phyloP scores from a whole-genome alignment of 2,797 vertebrate genomes.

The Babyrousa celebensis region DNA sequence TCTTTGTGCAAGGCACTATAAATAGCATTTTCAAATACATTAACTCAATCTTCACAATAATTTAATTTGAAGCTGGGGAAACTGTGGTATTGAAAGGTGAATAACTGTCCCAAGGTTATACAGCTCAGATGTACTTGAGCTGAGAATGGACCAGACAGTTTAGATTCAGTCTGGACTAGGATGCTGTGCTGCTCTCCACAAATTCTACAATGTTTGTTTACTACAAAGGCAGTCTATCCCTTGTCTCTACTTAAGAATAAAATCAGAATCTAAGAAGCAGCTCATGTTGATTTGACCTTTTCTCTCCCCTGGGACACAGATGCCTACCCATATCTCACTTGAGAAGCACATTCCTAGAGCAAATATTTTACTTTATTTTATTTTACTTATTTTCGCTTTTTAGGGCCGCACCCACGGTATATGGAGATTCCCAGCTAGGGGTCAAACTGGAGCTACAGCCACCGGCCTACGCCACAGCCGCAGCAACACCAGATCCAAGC shows the following conservation, averaged over 20 bases:
- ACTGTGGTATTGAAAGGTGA: not conserved
- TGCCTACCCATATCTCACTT: not conserved
- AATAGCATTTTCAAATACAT: not conserved
- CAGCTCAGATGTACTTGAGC: not conserved
- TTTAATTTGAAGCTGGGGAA: not conserved
- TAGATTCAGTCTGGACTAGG: not conserved
- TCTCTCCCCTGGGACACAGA: not conserved
- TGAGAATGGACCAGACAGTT: not conserved
- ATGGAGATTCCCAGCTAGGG: too few species aligned
- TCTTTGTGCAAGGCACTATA: not conserved
- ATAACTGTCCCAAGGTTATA: not conserved
- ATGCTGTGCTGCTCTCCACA: not conserved
- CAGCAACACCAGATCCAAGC: too few species aligned
- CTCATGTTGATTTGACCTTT: not conserved
- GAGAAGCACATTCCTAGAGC: not conserved
- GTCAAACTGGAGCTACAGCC: too few species aligned
- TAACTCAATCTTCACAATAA: slow-evolving; percentile 37
- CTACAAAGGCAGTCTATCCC: not conserved
- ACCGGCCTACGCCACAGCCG: too few species aligned
- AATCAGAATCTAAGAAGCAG: slow-evolving; percentile 11
- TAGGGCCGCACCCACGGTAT: too few species aligned
- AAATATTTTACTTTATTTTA: not conserved
- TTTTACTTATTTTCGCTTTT: too few species aligned
- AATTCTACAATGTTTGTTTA: not conserved
- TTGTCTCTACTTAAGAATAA: not conserved